Conservation (phyloP, 2,888 invertebrate species). For the Caradrina kadenii region DNA sequence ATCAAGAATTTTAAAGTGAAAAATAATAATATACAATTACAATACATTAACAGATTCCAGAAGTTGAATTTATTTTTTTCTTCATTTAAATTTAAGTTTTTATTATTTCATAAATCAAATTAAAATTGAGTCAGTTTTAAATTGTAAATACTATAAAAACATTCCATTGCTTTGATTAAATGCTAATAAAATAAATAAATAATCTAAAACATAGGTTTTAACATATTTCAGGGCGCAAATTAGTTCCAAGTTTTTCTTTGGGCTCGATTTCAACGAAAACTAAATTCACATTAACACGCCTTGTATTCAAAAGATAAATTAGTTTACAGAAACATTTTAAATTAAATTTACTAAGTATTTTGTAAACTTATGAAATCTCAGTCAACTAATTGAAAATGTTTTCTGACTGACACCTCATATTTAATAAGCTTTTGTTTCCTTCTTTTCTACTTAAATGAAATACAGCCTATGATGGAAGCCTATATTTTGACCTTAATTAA, state of each 20-base stretch:
- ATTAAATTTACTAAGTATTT: conserved; percentile 15
- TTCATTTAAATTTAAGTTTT: too few species aligned
- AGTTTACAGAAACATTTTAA: not conserved
- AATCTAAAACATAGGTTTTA: not conserved
- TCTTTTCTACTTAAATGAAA: conserved; percentile 38
- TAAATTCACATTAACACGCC: not conserved
- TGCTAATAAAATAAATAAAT: too few species aligned
- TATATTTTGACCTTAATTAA: conserved; percentile 50
- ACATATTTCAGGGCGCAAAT: not conserved
- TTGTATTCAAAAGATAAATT: not conserved
- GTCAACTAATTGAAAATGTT: conserved; percentile 34
- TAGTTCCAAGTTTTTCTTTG: not conserved
- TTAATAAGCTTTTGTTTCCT: conserved; percentile 30
- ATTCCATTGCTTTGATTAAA: not conserved
- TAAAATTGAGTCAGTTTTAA: too few species aligned
- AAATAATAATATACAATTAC: too few species aligned
- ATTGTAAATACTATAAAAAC: too few species aligned
- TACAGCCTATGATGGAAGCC: conserved; percentile 11
- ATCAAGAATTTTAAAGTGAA: too few species aligned
- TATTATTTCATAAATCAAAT: too few species aligned
- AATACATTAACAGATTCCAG: too few species aligned
- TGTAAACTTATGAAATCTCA: not conserved
- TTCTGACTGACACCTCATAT: conserved; percentile 34
- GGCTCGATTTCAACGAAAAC: not conserved
- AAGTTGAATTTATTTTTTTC: too few species aligned